Percentiles rank a stretch among this genome's conserved stretches.
Evolutionary conservation across 2,888 invertebrate species (phyloP).

Genomic region (Callyntrura sp.): DNA sequence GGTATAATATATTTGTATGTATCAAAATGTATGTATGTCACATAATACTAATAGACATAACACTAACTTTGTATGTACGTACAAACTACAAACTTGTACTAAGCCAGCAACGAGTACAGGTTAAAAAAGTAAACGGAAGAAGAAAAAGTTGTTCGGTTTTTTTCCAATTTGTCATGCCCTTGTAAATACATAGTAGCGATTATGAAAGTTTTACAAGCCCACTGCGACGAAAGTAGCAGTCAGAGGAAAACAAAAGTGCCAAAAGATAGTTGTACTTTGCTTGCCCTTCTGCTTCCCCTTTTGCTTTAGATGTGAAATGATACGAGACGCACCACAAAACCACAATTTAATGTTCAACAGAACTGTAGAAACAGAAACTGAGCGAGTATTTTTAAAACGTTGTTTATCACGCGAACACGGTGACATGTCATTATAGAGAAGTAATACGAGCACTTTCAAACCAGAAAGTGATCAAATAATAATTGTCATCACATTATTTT

Average conservation of each 20-base stretch:
- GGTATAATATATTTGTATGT: neutral
- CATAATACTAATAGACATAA: neutral
- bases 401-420: neutral
- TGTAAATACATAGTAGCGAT: slow-evolving; percentile 60
- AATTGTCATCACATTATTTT: too few species aligned
- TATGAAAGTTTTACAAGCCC: neutral
- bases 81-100: slow-evolving; percentile 9
- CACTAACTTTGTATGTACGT: neutral
- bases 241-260: slow-evolving; percentile 24
- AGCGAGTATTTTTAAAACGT: too few species aligned
- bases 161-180: slow-evolving; percentile 66
- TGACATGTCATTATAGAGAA: too few species aligned
- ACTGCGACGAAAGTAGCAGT: neutral
- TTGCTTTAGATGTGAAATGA: slow-evolving; percentile 17
- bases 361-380: too few species aligned
- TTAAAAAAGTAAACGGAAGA: slow-evolving; percentile 22
- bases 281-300: neutral
- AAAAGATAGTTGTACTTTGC: slow-evolving; percentile 17
- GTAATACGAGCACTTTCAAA: too few species aligned
- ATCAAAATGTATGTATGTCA: neutral
- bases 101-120: neutral
- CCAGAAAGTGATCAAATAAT: too few species aligned
- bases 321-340: neutral
- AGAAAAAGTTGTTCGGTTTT: slow-evolving; percentile 68
- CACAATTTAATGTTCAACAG: too few species aligned